Conservation (phyloP, 2,888 invertebrate species). For the Serrognathus titanus region DNA sequence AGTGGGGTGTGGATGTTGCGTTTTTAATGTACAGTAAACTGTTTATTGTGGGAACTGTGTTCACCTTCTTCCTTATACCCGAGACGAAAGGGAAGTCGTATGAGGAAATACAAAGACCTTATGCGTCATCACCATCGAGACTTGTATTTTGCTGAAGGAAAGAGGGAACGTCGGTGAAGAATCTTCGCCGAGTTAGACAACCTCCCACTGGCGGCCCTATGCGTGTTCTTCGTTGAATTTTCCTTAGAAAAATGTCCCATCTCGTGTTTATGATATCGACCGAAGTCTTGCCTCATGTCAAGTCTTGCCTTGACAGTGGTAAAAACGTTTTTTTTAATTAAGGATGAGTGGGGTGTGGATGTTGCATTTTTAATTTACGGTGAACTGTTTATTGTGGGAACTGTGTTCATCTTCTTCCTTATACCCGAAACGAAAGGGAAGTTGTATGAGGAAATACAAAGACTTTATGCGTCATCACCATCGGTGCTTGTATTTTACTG, state of each 20-base stretch:
- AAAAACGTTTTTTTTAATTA: conserved; percentile 59
- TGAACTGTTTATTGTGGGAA: conserved; percentile 59
- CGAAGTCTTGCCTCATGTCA: conserved; percentile 73
- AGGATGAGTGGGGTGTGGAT: conserved; percentile 53
- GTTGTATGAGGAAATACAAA: conserved; percentile 26
- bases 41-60: conserved; percentile 59
- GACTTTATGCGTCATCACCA: too few relatives aligned
- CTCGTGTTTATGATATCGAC: too few relatives aligned
- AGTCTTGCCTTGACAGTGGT: conserved; percentile 74
- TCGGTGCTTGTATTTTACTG: too few relatives aligned
- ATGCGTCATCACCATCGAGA: too few relatives aligned
- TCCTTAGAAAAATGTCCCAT: too few relatives aligned
- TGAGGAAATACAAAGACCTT: conserved; percentile 28
- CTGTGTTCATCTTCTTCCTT: conserved; percentile 62
- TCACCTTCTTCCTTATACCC: conserved; percentile 64
- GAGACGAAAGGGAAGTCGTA: conserved; percentile 32
- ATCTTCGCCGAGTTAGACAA: too few relatives aligned
- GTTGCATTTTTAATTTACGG: conserved; percentile 71
- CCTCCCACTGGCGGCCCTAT: too few relatives aligned
- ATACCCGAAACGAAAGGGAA: conserved; percentile 50
- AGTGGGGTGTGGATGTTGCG: conserved; percentile 58
- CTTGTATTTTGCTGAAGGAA: too few relatives aligned
- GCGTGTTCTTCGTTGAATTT: too few relatives aligned
- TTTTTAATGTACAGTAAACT: conserved; percentile 70
- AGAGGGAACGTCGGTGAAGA: too few relatives aligned